These are phyloP conservation scores for Idaea biselata DNA, from an alignment of 2,888 invertebrate genomes.

Conservation along the genomic window DNA sequence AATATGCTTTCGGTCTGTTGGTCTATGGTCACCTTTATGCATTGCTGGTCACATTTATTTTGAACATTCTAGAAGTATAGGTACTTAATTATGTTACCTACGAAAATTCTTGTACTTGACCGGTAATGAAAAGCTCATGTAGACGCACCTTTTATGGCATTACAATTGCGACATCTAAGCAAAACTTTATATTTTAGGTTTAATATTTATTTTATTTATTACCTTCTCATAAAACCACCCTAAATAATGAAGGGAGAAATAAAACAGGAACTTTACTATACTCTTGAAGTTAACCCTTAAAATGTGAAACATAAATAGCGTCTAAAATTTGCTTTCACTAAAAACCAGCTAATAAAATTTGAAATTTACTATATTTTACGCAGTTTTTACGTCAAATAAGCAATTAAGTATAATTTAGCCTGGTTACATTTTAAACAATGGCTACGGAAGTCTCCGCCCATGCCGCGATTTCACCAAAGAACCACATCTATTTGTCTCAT, in stretches of 20 bases:
- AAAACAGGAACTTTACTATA: background rate
- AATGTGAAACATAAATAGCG: slow-evolving; percentile 8
- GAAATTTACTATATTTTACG: slow-evolving; percentile 27
- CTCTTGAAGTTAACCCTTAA: background rate
- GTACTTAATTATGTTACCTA: too few relatives aligned
- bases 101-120: too few relatives aligned
- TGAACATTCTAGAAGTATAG: too few relatives aligned
- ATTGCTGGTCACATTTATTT: too few relatives aligned
- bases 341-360: slow-evolving; percentile 4
- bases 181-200: too few relatives aligned
- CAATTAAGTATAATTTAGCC: slow-evolving; percentile 54
- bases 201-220: too few relatives aligned
- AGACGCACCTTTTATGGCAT: too few relatives aligned
- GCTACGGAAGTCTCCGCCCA: slow-evolving; percentile 12
- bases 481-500: too few relatives aligned
- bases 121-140: too few relatives aligned
- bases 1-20: too few relatives aligned
- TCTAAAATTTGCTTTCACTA: slow-evolving; percentile 11
- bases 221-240: background rate
- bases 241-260: background rate
- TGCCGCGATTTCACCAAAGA: background rate
- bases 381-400: slow-evolving; percentile 40
- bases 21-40: too few relatives aligned
- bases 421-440: slow-evolving; percentile 44
- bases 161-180: too few relatives aligned